Conservation (phyloP, 2,797 vertebrate species). For the Carapus acus region DNA sequence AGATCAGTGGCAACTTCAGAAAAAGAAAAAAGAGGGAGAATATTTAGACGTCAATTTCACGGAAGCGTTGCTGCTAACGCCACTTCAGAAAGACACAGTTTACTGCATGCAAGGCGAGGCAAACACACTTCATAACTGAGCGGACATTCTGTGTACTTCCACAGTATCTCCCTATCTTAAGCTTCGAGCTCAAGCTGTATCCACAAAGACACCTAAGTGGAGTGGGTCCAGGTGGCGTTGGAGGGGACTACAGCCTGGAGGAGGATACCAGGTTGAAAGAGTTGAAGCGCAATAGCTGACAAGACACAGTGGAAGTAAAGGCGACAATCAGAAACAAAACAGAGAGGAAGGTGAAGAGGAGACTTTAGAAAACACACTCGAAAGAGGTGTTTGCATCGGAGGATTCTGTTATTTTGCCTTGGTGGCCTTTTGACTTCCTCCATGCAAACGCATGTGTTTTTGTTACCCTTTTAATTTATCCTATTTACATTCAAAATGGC, state of each 20-base stretch:
- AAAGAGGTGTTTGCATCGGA: constrained; percentile 29
- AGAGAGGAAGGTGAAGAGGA: neutral
- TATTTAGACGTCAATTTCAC: neutral
- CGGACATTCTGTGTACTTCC: constrained; percentile 4
- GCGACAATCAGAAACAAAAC: constrained; percentile 2
- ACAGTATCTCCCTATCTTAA: constrained; percentile 11
- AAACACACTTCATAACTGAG: neutral
- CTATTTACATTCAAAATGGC: neutral
- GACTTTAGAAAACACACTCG: constrained; percentile 20
- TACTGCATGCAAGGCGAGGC: neutral
- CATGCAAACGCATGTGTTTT: neutral
- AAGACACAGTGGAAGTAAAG: constrained; percentile 21
- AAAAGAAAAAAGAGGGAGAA: neutral
- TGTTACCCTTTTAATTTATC: neutral
- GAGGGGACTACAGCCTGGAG: constrained; percentile 18
- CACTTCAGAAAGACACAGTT: constrained; percentile 3
- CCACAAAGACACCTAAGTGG: constrained; percentile 11
- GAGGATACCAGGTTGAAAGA: constrained; percentile 25
- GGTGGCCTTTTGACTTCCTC: neutral
- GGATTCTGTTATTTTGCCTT: constrained; percentile 1
- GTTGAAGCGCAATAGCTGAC: constrained; percentile 24
- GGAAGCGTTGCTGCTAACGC: neutral
- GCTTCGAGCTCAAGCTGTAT: constrained; percentile 14
- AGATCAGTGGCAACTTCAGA: neutral
- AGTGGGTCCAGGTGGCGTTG: constrained; percentile 17